Conservation (phyloP, 2,797 vertebrate species). For the Australoheros facetus region DNA sequence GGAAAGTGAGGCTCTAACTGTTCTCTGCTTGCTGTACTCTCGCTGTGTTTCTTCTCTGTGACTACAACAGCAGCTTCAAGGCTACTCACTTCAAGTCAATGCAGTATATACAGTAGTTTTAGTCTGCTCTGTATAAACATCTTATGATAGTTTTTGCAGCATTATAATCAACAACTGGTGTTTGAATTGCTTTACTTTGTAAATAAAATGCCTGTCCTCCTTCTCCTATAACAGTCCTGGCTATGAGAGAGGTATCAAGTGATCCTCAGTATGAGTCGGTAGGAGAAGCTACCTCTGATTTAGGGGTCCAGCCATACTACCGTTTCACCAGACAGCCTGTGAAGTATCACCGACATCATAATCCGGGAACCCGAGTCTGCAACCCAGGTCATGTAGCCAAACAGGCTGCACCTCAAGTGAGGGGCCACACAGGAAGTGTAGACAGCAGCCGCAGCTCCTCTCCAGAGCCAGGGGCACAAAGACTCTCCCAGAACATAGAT, state of each 20-base stretch:
- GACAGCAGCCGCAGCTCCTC: conserved; percentile 72
- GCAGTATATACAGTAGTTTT: neutral
- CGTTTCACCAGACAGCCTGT: conserved; percentile 87
- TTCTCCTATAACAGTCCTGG: conserved; percentile 74
- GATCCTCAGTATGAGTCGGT: conserved; percentile 30
- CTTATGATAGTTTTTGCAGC: neutral
- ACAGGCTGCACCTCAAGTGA: conserved; percentile 7
- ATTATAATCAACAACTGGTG: neutral
- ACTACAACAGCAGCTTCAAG: conserved; percentile 14
- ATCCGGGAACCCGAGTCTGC: conserved; percentile 28
- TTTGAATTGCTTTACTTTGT: neutral
- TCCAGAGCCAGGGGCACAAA: conserved; percentile 56
- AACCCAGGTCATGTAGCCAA: conserved; percentile 14
- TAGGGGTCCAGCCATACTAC: conserved; percentile 71
- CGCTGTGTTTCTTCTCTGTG: conserved; percentile 14
- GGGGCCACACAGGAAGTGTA: conserved; percentile 37
- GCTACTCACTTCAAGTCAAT: neutral
- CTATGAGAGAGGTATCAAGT: conserved; percentile 65
- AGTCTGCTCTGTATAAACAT: neutral
- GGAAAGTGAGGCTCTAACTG: neutral
- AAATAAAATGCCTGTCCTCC: conserved; percentile 19
- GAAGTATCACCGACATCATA: conserved; percentile 79
- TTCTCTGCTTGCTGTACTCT: conserved; percentile 34
- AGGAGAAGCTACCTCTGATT: conserved; percentile 30
- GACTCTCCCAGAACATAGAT: conserved; percentile 58